phyloP scores from a whole-genome alignment of 2,113 vertebrate genomes.

The Malurus cyaneus region DNA sequence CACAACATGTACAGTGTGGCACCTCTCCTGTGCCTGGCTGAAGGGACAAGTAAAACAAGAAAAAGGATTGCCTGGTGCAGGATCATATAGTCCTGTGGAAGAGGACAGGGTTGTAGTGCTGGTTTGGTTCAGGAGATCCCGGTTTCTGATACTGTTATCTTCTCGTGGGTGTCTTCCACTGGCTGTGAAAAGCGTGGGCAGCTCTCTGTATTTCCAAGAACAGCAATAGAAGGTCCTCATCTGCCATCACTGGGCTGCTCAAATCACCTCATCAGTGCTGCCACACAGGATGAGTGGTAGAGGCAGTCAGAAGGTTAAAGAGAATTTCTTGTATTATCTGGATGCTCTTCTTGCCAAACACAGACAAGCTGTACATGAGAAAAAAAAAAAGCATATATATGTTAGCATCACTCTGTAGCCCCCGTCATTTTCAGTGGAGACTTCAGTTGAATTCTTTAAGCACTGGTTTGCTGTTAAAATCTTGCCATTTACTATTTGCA shows the following conservation, averaged over 20 bases:
- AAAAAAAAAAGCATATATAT: accelerated
- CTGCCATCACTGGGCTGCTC: neutral
- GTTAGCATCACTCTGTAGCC: neutral
- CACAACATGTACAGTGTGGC: neutral
- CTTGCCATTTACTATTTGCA: conserved; percentile 33
- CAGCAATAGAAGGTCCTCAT: neutral
- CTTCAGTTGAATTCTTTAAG: conserved; percentile 28
- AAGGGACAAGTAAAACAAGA: neutral
- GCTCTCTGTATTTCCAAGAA: neutral
- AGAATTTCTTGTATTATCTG: neutral
- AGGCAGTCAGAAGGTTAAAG: neutral
- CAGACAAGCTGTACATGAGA: neutral
- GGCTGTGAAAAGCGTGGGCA: neutral
- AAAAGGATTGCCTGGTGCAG: neutral
- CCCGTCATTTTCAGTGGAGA: neutral
- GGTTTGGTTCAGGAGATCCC: neutral
- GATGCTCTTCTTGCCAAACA: neutral
- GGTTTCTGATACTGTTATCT: neutral
- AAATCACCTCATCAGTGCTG: neutral
- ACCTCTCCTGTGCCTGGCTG: neutral
- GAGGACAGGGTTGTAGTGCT: neutral
- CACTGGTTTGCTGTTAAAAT: neutral
- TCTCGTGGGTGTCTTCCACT: neutral
- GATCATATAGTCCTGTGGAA: neutral
- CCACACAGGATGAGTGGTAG: neutral